A percentile compares a stretch with the other conserved stretches of the same genome.
Conservation (phyloP, 2,888 invertebrate genomes). For the Drepanosiphum platanoidis region DNA sequence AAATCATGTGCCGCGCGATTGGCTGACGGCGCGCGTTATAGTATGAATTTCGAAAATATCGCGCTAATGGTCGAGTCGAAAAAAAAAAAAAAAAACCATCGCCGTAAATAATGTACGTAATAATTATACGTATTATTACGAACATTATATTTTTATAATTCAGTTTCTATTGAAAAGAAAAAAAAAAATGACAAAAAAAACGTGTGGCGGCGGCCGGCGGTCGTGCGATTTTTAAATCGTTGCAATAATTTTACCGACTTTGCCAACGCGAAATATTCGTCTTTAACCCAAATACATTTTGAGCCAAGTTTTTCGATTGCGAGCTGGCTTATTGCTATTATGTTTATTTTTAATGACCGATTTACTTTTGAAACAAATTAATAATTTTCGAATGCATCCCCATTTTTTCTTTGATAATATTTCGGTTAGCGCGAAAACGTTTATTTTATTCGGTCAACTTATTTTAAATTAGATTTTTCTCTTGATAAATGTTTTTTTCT, state of each 20-base stretch:
- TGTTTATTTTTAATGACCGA: constrained; percentile 9
- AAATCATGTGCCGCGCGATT: too few relatives aligned
- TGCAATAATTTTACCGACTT: not conserved
- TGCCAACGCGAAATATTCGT: not conserved
- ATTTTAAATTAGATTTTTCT: not conserved
- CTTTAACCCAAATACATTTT: constrained; percentile 17
- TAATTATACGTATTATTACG: too few relatives aligned
- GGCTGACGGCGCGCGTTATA: too few relatives aligned
- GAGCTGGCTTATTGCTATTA: not conserved
- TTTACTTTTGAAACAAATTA: not conserved
- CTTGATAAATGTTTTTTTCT: not conserved
- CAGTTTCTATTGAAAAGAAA: not conserved
- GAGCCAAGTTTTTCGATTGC: constrained; percentile 21
- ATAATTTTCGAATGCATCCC: not conserved
- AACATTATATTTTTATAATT: not conserved
- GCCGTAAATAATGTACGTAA: too few relatives aligned
- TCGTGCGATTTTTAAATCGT: not conserved
- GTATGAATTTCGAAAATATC: too few relatives aligned
- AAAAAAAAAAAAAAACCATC: too few relatives aligned
- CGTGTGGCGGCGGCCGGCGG: too few relatives aligned
- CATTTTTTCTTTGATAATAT: not conserved
- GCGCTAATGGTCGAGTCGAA: too few relatives aligned
- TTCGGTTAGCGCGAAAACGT: not conserved
- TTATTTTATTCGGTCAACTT: not conserved
- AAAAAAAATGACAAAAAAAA: too few relatives aligned